A percentile compares a stretch with the other conserved stretches of the same genome.
These are phyloP conservation scores for Callyntrura sp. DNA, from an alignment of 2,888 invertebrate genomes.

Conservation along the genomic window DNA sequence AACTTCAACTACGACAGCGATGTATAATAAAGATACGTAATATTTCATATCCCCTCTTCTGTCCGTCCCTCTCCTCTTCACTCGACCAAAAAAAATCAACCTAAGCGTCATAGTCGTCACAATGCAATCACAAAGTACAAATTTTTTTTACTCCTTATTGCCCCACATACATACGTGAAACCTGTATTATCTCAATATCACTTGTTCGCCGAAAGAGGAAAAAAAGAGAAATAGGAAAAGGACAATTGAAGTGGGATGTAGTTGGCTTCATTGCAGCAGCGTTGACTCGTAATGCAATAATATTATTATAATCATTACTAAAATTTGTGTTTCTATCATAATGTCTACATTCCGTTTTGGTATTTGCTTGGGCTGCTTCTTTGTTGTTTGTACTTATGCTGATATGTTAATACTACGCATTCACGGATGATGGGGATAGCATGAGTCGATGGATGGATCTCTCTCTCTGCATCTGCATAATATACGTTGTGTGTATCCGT, in stretches of 20 bases:
- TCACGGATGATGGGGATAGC: slow-evolving; percentile 44
- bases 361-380: slow-evolving; percentile 38
- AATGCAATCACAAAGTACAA: neutral
- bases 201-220: slow-evolving; percentile 42
- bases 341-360: slow-evolving; percentile 50
- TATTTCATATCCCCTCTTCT: slow-evolving; percentile 46
- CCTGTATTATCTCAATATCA: slow-evolving; percentile 44
- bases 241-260: slow-evolving; percentile 69
- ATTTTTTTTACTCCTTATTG: too few relatives aligned
- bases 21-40: too few relatives aligned
- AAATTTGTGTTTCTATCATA: slow-evolving; percentile 62
- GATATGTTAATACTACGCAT: neutral
- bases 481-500: neutral
- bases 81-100: too few relatives aligned
- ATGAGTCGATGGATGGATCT: slow-evolving; percentile 56
- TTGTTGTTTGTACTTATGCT: slow-evolving; percentile 46
- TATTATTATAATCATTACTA: slow-evolving; percentile 66
- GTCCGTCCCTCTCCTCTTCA: too few relatives aligned
- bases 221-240: slow-evolving; percentile 57
- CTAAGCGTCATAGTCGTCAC: too few relatives aligned
- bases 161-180: slow-evolving; percentile 46
- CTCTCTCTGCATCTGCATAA: slow-evolving; percentile 36
- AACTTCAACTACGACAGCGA: too few relatives aligned
- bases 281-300: slow-evolving; percentile 54
- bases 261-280: slow-evolving; percentile 30